These are phyloP conservation scores for Pinctada fucata DNA, from an alignment of 2,888 invertebrate genomes.

Conservation along the genomic window DNA sequence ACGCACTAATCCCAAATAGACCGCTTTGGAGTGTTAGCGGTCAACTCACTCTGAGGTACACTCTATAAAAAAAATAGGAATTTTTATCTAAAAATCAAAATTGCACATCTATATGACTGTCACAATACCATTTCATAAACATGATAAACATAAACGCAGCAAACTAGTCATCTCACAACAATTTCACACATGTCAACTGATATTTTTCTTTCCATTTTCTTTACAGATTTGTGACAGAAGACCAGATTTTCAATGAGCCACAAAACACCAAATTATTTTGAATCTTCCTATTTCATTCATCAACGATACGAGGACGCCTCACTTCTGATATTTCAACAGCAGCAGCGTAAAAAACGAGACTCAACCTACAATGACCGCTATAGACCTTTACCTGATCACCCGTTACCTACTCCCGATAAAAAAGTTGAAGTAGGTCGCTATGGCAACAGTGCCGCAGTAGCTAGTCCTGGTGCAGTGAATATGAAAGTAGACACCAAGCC, in stretches of 20 bases:
- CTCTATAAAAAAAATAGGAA: no score
- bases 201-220: not conserved
- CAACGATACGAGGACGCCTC: conserved; percentile 74
- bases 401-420: conserved; percentile 40
- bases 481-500: conserved; percentile 31
- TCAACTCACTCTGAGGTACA: no score
- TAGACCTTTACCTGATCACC: conserved; percentile 35
- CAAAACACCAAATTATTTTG: conserved; percentile 50
- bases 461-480: conserved; percentile 40
- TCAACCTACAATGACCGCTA: conserved; percentile 26
- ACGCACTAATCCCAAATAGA: no score
- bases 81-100: no score
- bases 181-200: no score
- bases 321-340: conserved; percentile 70
- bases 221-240: not conserved
- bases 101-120: no score
- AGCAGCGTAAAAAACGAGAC: conserved; percentile 60
- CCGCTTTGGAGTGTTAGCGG: no score
- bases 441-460: conserved; percentile 61
- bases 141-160: no score
- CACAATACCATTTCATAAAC: no score
- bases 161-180: no score
- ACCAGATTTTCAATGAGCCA: conserved; percentile 32
- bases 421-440: conserved; percentile 56
- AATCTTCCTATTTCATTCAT: conserved; percentile 69